Evolutionary conservation across 2,888 invertebrate genomes (phyloP), one percentile per base, ranked within the genome.

Genomic region (Seira ritae): DNA sequence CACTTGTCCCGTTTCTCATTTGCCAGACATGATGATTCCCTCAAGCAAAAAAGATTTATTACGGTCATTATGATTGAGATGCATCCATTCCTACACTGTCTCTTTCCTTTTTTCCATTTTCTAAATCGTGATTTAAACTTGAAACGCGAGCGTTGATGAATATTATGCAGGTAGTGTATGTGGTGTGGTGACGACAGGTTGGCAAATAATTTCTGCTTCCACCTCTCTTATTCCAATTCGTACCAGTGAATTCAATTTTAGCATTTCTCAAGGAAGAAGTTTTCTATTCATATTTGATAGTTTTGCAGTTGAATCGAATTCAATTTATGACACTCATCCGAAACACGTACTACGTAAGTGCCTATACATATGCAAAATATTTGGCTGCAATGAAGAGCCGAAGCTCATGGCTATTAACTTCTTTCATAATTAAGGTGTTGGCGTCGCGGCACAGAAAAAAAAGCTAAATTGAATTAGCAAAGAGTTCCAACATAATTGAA

Each of bases 21-120:
- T 76, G 55, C 24, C 42, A 22, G 50, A 50, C 75, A 76, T 76
- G n/a, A n/a, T n/a, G 75, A 76, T 24, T 76, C 66, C 75, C 75
- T 31, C 66, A 66, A 76, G 75, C 67, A 67, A 20, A 42, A 42
- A 46, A 68, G 66, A 76, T 68, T 76, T 76, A 68, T 68, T 76
- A 55, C 68, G 22, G 66, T 76, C 68, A 68, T 68, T 37, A 76
- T 17, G n/a, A n/a, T n/a, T n/a, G n/a, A 42, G 42, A 42, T 12
- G 42, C 42, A 42, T 42, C 42, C n/a, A n/a, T n/a, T 42, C 42
- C 42, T 8, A 42, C 42, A 42, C 42, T 6, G 42, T 12, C 6
- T 42, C 12, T 12, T 42, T 42, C 6, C 42, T 42, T 12, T 8
- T 42, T 42, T 42, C 42, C 42, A 6, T 8, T 8, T 42, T 6